Base-by-base conservation (phyloP, 2,888 invertebrate species). In the Lomographa bimaculata region DNA sequence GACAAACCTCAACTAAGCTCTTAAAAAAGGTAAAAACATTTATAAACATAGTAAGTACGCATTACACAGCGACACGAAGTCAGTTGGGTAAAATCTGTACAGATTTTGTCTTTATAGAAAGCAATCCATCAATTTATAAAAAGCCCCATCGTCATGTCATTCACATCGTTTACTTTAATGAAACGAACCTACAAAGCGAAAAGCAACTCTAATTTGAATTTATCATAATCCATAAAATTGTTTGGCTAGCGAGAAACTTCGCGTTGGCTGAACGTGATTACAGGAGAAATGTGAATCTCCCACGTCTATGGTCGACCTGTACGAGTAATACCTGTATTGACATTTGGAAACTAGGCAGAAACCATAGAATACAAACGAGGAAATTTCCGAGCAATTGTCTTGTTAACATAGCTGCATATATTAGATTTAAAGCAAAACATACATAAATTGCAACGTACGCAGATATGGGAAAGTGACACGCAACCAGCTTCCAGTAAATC, bases 211-310 rank as follows among this genome's bases (percentile, higher is more conserved):
- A 25, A 45, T 45, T 45, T 42, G 39, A 37, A 45, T 47, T 47
- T 45, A 50, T 44, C 38, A 32, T 21, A 36, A 27, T 36, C 6
- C 23, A 33, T 10, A 35, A 26, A 35, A 25, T 17, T 7, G 4
- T 16, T 17, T 24, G 41, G 17, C 6, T 26, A 19, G 35, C 17
- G 44, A 27, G 45, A 45, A 45, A 39, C 35, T 44, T 45, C 34
- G 35, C 41, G 38, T 38, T 40, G 36, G 44, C 28, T 41, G 29
- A 41, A 49, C 48, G 33, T 47, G 46, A 49, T 49, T 46, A 46
- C 42, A 14, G 39, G 60, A 63, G 75, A 79, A 80, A 78, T 72
- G 77, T 73, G 75, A 74, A 73, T 71, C 72, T 78, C 75, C 72
- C 77, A 78, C 77, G 75, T 72, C 55, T 28, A 51, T 53, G 54